These are phyloP conservation scores for Bombus picipes DNA, from an alignment of 1,140 invertebrate genomes.

Conservation along the genomic window DNA sequence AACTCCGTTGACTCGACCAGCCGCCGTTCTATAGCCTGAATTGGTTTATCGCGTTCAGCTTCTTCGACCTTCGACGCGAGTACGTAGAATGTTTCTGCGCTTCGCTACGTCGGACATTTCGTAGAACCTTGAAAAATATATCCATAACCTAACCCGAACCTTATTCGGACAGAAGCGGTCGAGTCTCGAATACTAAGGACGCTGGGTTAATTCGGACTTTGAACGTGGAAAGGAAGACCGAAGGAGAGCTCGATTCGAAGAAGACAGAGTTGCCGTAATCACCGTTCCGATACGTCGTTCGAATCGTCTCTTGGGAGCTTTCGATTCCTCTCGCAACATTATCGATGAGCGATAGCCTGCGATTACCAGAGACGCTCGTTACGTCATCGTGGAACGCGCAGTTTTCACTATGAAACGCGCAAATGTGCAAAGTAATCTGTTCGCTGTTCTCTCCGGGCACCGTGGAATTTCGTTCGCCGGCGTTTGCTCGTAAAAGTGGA, in stretches of 20 bases:
- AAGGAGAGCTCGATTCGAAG: background rate
- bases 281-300: background rate
- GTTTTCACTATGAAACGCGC: background rate
- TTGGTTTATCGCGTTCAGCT: background rate
- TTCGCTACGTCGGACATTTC: background rate
- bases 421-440: no score
- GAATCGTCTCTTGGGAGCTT: background rate
- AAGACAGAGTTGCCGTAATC: background rate
- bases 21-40: background rate
- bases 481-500: background rate
- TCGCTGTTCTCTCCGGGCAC: background rate
- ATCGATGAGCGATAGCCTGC: background rate
- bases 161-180: background rate
- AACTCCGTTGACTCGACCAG: background rate
- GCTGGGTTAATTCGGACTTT: background rate
- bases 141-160: no score
- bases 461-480: background rate
- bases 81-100: background rate
- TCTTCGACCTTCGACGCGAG: no score
- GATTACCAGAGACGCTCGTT: background rate
- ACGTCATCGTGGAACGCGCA: background rate
- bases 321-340: background rate
- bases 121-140: background rate
- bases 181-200: background rate
- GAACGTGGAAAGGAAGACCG: background rate